These are phyloP conservation scores for Drosophila formosana DNA, from an alignment of 2,888 invertebrate genomes.

Conservation along the genomic window DNA sequence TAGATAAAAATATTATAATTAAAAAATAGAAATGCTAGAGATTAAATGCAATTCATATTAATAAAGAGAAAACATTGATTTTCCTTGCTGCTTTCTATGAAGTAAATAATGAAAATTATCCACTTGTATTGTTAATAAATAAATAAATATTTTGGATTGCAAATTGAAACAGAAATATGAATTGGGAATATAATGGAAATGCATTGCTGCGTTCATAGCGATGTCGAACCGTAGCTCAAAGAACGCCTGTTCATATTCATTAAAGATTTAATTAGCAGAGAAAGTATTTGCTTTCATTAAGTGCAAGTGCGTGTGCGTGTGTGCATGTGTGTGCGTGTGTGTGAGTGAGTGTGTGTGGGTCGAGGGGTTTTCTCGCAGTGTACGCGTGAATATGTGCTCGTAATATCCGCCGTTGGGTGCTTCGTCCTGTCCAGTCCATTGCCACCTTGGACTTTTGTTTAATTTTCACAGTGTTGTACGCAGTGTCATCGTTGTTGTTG, in stretches of 20 bases:
- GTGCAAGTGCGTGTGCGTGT: conserved; percentile 1
- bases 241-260: background rate
- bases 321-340: background rate
- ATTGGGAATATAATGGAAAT: too few relatives aligned
- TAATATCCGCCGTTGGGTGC: conserved; percentile 18
- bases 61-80: too few relatives aligned
- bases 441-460: conserved; percentile 59
- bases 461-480: conserved; percentile 55
- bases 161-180: too few relatives aligned
- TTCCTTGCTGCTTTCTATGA: too few relatives aligned
- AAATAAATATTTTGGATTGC: too few relatives aligned
- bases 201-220: background rate
- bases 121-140: too few relatives aligned
- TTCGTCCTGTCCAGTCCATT: conserved; percentile 49
- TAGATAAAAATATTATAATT: too few relatives aligned
- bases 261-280: conserved; percentile 6
- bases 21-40: too few relatives aligned
- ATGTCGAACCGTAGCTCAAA: background rate
- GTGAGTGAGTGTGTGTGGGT: background rate
- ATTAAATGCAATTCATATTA: too few relatives aligned
- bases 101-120: too few relatives aligned
- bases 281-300: conserved; percentile 3
- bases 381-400: conserved; percentile 15
- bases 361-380: conserved; percentile 10
- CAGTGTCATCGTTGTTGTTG: conserved; percentile 43